Base-by-base conservation (phyloP, 2,797 vertebrate genomes). In the Melanotaenia pygmaea region DNA sequence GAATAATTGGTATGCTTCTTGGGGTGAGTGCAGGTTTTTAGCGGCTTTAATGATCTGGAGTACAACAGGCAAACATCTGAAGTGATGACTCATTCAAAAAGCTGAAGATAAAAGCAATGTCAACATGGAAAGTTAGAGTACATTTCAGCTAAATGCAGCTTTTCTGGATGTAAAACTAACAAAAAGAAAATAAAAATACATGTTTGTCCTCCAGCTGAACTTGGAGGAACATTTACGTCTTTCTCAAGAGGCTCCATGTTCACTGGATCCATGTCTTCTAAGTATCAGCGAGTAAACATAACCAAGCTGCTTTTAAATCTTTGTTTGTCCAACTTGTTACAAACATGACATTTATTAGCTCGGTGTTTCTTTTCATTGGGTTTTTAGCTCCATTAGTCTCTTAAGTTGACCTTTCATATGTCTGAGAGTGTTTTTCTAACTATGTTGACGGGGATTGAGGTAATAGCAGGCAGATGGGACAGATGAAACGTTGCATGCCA, bases 341-440 rank as follows among this genome's bases (percentile, higher is more conserved):
- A 72, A 88, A 80, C 82, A 83, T 86, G 90, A 92, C 86, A 32
- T 94, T 94, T 95, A 95, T 93, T 88, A 88, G 82, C 72, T 60
- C 18, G 62, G 85, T 87, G 85, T 90, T 90, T 70, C 84, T 87
- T 94, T 94, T 93, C 94, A 94, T 91, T 89, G 87, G 84, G 83
- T 92, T 92, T 94, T 95, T 93, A 94, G 90, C 81, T 91, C 91
- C 89, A 92, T 94, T 94, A 94, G 91, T 76, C 79, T 82, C 80
- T 86, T 85, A 88, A 85, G 89, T 86, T 84, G 63, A 64, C 59
- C 77, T 78, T 89, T 90, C 88, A 90, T 90, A 86, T 64, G 84
- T 81, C 84, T 77, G 77, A 84, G 89, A 86, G 80, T 93, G 92
- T 93, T 93, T 92, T 88, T 90, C 86, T 85, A 80, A 86, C 75